Percentiles rank a stretch among this genome's conserved stretches.
Evolutionary conservation across 2,888 invertebrate species (phyloP).

Genomic region (Nesidiocoris tenuis): DNA sequence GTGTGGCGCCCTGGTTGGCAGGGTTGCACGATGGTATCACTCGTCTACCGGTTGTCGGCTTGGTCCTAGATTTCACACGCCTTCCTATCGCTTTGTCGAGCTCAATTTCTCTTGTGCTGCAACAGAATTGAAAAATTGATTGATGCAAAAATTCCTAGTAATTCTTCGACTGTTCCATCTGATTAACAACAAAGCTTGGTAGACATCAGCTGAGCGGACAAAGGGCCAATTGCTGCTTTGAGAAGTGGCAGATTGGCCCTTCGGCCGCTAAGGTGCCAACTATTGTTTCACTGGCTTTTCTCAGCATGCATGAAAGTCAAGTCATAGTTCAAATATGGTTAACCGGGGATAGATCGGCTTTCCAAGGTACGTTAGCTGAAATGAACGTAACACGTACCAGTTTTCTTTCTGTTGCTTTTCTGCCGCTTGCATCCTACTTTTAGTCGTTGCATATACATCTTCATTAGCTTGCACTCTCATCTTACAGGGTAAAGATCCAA

Average conservation of each 20-base stretch:
- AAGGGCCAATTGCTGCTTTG: no score
- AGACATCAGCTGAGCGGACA: no score
- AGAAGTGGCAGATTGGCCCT: no score
- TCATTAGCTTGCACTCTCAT: constrained; percentile 93
- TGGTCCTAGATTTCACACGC: constrained; percentile 66
- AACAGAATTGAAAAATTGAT: constrained; percentile 53
- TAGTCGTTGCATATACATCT: constrained; percentile 90
- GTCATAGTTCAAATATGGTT: no score
- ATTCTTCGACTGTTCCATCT: no score
- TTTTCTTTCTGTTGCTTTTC: constrained; percentile 92
- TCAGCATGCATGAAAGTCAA: no score
- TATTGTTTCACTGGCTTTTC: no score
- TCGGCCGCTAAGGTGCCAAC: no score
- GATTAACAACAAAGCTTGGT: no score
- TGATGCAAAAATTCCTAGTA: no score
- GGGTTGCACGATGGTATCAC: constrained; percentile 48
- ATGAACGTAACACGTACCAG: constrained; percentile 67
- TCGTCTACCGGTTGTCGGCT: constrained; percentile 48
- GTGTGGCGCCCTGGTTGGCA: constrained; percentile 53
- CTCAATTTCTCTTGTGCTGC: constrained; percentile 89
- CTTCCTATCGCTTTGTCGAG: constrained; percentile 80
- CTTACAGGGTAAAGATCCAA: constrained; percentile 82
- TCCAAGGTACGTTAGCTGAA: no score
- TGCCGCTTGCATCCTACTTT: constrained; percentile 85
- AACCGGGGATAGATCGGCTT: no score